Conservation (phyloP, 2,888 invertebrate species). For the Aleiodes testaceus region DNA sequence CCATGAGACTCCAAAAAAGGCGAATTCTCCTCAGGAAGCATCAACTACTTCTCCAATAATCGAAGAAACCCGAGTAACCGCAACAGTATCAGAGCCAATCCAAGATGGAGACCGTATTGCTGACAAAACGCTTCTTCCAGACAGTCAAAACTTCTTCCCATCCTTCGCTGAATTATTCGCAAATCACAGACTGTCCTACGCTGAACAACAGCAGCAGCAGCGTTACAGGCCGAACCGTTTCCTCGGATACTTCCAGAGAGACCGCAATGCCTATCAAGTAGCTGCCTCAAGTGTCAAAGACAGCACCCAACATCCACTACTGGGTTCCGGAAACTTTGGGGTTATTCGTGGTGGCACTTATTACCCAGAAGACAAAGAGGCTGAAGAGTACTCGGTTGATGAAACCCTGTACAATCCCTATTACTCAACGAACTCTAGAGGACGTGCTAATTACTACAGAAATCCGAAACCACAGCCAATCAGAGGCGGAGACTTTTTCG, state of each 20-base stretch:
- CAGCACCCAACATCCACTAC: slow-evolving; percentile 77
- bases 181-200: slow-evolving; percentile 77
- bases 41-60: slow-evolving; percentile 41
- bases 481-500: slow-evolving; percentile 84
- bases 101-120: slow-evolving; percentile 34
- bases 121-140: slow-evolving; percentile 75
- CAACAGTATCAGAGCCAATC: slow-evolving; percentile 50
- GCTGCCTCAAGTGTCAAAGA: slow-evolving; percentile 61
- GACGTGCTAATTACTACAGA: slow-evolving; percentile 79
- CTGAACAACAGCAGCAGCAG: slow-evolving; percentile 72
- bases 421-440: slow-evolving; percentile 81
- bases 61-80: slow-evolving; percentile 51
- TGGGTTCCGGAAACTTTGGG: slow-evolving; percentile 88
- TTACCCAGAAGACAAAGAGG: slow-evolving; percentile 80
- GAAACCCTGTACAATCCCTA: slow-evolving; percentile 78
- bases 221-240: slow-evolving; percentile 69
- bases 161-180: slow-evolving; percentile 82
- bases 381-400: slow-evolving; percentile 78
- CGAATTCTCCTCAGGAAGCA: slow-evolving; percentile 26
- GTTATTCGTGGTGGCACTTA: slow-evolving; percentile 91
- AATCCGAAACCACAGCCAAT: slow-evolving; percentile 85
- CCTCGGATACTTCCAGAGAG: slow-evolving; percentile 69
- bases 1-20: slow-evolving; percentile 46
- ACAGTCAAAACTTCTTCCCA: slow-evolving; percentile 85
- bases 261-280: slow-evolving; percentile 61